Base-by-base conservation (phyloP, 2,888 invertebrate genomes). In the Uropetala carovei region DNA sequence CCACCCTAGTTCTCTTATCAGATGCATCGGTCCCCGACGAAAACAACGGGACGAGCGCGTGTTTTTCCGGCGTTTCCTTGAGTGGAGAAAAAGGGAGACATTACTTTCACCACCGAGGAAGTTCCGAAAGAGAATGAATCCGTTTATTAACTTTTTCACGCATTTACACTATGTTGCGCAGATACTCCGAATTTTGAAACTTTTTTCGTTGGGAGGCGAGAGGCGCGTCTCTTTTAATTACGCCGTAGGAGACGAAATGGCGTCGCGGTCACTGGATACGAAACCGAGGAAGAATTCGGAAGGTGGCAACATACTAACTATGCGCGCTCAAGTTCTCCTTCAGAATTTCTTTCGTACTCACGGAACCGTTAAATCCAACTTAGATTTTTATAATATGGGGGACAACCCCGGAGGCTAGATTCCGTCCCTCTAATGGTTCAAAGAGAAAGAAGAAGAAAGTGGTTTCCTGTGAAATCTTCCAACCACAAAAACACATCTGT, bases 401-500 rank as follows among this genome's bases (percentile, higher is more conserved):
- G 43, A 89, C 18, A 16, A 18, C 64, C 11, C 83, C 83, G 60
- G 14, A 0, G 56, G 60, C 43, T 56, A 59, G 60, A 89, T n/a
- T 89, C 64, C 16, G 30, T 43, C 64, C n/a, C n/a, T 2, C 18
- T 64, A 64, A 86, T 86, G 9, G 27, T 22, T 18, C 68, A 9
- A 8, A n/a, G 75, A 27, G 60, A 14, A 64, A 89, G 18, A 68
- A 89, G 64, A 89, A 22, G 89, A 89, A 89, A 89, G 89, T 59
- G 89, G 43, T n/a, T 89, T 89, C 89, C 89, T 68, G 64, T 56
- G 89, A 89, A 89, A 43, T 89, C 43, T 56, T 68, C 30, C 64
- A 64, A 89, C 64, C 18, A 83, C 83, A 83, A 43, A 64, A 64
- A 89, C 43, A 85, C 8, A 58, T n/a, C 22, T 43, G 83, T 43